Conservation (phyloP, 2,888 invertebrate species). For the Patella ulyssiponensis region DNA sequence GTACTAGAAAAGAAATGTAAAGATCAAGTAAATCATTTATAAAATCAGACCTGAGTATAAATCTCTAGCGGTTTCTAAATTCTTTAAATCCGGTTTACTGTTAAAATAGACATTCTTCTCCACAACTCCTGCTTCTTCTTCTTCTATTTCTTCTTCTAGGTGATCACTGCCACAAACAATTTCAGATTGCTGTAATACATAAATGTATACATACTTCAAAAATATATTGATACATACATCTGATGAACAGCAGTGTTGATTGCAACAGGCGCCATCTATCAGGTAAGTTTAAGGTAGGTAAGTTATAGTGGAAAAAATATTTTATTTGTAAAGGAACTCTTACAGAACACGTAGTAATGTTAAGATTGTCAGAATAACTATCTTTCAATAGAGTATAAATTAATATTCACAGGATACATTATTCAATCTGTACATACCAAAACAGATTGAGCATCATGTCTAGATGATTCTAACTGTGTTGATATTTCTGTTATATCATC, state of each 20-base stretch:
- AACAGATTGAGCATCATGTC: conserved; percentile 1
- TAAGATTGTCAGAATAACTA: no score
- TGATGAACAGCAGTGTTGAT: not conserved
- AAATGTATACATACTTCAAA: not conserved
- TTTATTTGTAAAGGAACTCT: no score
- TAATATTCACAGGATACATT: no score
- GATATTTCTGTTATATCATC: conserved; percentile 27
- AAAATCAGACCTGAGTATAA: not conserved
- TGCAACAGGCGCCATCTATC: no score
- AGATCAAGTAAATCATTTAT: no score
- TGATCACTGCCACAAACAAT: not conserved
- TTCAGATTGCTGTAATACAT: conserved; percentile 14
- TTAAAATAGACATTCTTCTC: conserved; percentile 36
- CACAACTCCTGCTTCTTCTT: conserved; percentile 5
- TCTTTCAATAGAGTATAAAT: no score
- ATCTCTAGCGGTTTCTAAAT: conserved; percentile 8
- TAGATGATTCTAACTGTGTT: not conserved
- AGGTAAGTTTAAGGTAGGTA: no score
- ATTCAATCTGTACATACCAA: not conserved
- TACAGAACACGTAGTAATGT: no score
- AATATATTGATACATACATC: not conserved
- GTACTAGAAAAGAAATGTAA: no score
- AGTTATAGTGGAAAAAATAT: no score
- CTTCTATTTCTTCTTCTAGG: not conserved
- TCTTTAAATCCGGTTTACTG: conserved; percentile 31